phyloP scores from a whole-genome alignment of 2,797 vertebrate genomes.

The Staurois parvus region DNA sequence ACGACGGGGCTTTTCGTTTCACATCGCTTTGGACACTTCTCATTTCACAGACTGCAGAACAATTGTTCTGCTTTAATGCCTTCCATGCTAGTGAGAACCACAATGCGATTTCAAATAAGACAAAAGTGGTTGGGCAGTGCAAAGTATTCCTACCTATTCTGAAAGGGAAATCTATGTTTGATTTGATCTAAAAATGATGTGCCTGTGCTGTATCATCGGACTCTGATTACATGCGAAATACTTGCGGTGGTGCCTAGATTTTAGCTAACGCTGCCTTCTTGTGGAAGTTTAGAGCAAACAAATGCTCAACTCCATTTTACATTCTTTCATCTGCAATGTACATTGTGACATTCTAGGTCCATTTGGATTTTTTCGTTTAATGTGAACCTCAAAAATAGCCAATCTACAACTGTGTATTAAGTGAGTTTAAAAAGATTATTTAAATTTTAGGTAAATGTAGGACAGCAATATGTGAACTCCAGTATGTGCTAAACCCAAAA shows the following conservation, averaged over 20 bases:
- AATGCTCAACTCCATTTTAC: neutral
- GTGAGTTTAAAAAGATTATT: too few species aligned
- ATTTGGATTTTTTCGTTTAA: too few species aligned
- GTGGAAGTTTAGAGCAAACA: constrained; percentile 13
- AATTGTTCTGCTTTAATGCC: constrained; percentile 52
- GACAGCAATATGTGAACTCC: too few species aligned
- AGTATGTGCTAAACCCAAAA: too few species aligned
- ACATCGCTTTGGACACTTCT: constrained; percentile 41
- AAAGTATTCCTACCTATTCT: constrained; percentile 30
- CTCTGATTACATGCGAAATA: constrained; percentile 37
- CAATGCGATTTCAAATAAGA: constrained; percentile 13
- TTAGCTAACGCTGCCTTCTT: constrained; percentile 54
- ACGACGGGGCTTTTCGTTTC: constrained; percentile 16
- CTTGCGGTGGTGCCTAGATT: neutral
- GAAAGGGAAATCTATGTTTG: constrained; percentile 23
- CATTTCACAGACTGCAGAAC: constrained; percentile 45
- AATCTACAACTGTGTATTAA: too few species aligned
- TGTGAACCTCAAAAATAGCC: too few species aligned
- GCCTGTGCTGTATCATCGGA: constrained; percentile 3
- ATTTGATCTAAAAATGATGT: constrained; percentile 39
- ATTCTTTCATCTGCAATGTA: neutral
- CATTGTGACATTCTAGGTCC: neutral
- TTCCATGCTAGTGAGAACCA: constrained; percentile 7
- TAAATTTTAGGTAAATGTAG: too few species aligned
- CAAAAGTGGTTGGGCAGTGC: neutral